Percentiles rank a stretch among this genome's conserved stretches.
These are phyloP conservation scores for Aporophyla lueneburgensis DNA, from an alignment of 2,888 invertebrate species.

Conservation along the genomic window DNA sequence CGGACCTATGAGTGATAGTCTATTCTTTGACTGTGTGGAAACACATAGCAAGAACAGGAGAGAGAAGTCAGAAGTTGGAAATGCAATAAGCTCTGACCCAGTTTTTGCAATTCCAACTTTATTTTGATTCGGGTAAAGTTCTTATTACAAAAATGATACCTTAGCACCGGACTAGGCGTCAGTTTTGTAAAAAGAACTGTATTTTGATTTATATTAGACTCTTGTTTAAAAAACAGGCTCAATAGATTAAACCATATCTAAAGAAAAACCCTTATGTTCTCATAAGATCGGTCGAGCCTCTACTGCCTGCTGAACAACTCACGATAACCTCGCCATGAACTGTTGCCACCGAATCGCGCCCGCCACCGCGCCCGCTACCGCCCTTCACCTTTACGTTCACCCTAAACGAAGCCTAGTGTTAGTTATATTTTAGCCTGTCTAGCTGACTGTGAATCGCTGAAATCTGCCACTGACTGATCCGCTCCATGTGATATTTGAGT, in stretches of 20 bases:
- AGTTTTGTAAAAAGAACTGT: too few relatives aligned
- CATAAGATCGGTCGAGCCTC: not conserved
- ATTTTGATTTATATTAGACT: too few relatives aligned
- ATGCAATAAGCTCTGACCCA: too few relatives aligned
- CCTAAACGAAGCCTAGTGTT: slow-evolving; percentile 17
- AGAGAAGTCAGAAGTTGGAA: too few relatives aligned
- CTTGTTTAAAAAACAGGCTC: too few relatives aligned
- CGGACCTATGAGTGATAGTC: not conserved
- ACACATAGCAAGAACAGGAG: too few relatives aligned
- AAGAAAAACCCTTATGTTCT: too few relatives aligned
- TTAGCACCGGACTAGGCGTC: too few relatives aligned
- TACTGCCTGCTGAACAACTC: not conserved
- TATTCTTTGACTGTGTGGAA: not conserved
- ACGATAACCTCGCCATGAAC: not conserved
- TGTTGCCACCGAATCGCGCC: not conserved
- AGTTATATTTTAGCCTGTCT: slow-evolving; percentile 28
- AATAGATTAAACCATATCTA: too few relatives aligned
- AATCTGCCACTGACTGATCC: slow-evolving; percentile 57
- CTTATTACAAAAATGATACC: too few relatives aligned
- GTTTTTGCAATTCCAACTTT: too few relatives aligned
- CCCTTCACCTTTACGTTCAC: not conserved
- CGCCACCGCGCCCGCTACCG: slow-evolving; percentile 8
- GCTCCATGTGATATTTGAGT: slow-evolving; percentile 47
- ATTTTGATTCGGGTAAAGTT: too few relatives aligned
- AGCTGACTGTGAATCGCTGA: slow-evolving; percentile 27